A percentile compares a stretch with the other conserved stretches of the same genome.
Evolutionary conservation across 2,888 invertebrate species (phyloP).

Genomic region (Campoplex nolae): DNA sequence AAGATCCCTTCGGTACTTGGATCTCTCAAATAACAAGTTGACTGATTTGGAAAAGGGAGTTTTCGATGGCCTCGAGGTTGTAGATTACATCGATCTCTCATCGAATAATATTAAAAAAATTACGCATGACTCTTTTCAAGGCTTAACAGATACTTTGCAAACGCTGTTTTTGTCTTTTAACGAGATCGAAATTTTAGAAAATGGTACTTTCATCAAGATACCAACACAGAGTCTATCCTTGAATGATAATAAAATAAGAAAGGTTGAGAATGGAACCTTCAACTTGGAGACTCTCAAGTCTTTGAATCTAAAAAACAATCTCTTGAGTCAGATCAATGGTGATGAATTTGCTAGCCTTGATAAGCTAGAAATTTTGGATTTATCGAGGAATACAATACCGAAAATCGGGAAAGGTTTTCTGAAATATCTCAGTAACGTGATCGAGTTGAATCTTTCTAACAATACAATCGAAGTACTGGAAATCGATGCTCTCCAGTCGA

Average conservation of each 20-base stretch:
- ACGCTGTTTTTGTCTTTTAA: constrained; percentile 83
- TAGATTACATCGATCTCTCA: not conserved
- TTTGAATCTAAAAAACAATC: not conserved
- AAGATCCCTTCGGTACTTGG: constrained; percentile 66
- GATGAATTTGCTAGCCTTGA: not conserved
- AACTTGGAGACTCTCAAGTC: not conserved
- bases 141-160: not conserved
- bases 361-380: not conserved
- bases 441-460: not conserved
- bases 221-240: constrained; percentile 34
- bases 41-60: constrained; percentile 78
- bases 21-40: constrained; percentile 71
- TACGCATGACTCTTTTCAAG: not conserved
- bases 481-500: not conserved
- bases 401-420: not conserved
- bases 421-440: not conserved
- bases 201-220: constrained; percentile 80
- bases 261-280: constrained; percentile 41
- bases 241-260: constrained; percentile 42
- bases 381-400: not conserved
- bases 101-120: not conserved
- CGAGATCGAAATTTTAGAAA: constrained; percentile 81
- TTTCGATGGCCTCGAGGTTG: constrained; percentile 79
- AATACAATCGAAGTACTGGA: not conserved
- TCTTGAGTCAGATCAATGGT: not conserved